Evolutionary conservation across 2,888 invertebrate genomes (phyloP), one percentile per base, ranked within the genome.

Genomic region (Amiota communis): DNA sequence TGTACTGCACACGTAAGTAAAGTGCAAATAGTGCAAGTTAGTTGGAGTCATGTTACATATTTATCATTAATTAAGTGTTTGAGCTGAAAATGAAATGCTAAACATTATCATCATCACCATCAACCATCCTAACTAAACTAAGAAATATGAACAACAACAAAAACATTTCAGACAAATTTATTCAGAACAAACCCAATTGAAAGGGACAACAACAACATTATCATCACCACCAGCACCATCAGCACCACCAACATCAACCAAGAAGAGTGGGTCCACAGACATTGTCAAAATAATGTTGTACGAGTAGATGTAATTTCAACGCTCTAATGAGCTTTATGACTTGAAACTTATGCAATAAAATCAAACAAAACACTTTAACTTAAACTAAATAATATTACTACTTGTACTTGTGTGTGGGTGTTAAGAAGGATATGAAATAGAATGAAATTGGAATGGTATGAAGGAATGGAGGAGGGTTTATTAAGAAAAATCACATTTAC

Each of bases 251-350:
- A 6, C 6, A 36, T 6, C 0, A 36, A 36, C 8, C 36, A 36
- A 36, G 36, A 4, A 36, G 4, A 36, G 36, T 36, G 3, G 36
- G 6, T 2, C 6, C 36, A 36, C 8, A 36, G 36, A 36, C 36
- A 48, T 65, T 64, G 71, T 71, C 72, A 47, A 72, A n/a, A 77
- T 77, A 76, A 81, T 80, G 78, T 75, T 82, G 75, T 77, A 82
- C 36, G 36, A 36, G 36, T 36, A 36, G 36, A 6, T 82, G 84
- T 86, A 83, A 80, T 85, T 83, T 85, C 75, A 81, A 77, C 70
- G 77, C 78, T 76, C 74, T 82, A 86, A 86, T 84, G 86, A 86
- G 85, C 83, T 86, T 83, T 85, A 85, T 82, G 81, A 79, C 76
- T 74, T 70, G 75, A 81, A 81, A 82, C 81, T 79, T 75, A 79